phyloP scores from a whole-genome alignment of 2,888 invertebrate species.

The Melinaea menophilus region DNA sequence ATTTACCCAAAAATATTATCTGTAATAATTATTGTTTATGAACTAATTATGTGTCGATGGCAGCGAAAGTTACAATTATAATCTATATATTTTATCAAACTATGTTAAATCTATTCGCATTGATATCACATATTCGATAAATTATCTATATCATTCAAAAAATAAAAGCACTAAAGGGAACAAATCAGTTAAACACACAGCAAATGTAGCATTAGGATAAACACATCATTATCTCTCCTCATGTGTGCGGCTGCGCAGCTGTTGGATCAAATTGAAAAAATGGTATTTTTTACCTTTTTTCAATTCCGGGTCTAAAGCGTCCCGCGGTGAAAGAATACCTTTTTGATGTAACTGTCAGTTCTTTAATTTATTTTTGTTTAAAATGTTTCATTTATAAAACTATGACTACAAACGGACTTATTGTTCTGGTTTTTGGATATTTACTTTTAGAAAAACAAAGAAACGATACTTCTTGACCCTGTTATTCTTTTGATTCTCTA shows the following conservation, averaged over 20 bases:
- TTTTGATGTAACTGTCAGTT: slow-evolving; percentile 31
- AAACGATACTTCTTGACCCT: background rate
- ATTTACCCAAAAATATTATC: too few species aligned
- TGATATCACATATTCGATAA: too few species aligned
- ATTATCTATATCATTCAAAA: too few species aligned
- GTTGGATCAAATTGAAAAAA: slow-evolving; percentile 34
- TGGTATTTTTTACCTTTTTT: slow-evolving; percentile 28
- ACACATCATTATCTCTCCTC: slow-evolving; percentile 47
- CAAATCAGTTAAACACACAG: slow-evolving; percentile 19
- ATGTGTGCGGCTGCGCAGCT: slow-evolving; percentile 43
- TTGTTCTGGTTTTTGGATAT: slow-evolving; percentile 1
- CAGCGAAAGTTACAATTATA: too few species aligned
- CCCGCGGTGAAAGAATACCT: slow-evolving; percentile 34
- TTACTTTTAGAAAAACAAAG: background rate
- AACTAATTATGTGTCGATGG: too few species aligned
- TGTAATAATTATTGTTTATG: too few species aligned
- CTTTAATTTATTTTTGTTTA: too few species aligned
- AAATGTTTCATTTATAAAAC: too few species aligned
- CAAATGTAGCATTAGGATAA: slow-evolving; percentile 49
- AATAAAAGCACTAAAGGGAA: slow-evolving; percentile 27
- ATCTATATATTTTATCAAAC: too few species aligned
- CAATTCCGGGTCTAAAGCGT: slow-evolving; percentile 28
- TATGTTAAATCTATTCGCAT: too few species aligned
- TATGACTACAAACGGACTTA: background rate
- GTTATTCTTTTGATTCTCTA: background rate